Evolutionary conservation across 2,113 vertebrate species (phyloP), one percentile per base, ranked within the genome.

Genomic region (Siniperca chuatsi): DNA sequence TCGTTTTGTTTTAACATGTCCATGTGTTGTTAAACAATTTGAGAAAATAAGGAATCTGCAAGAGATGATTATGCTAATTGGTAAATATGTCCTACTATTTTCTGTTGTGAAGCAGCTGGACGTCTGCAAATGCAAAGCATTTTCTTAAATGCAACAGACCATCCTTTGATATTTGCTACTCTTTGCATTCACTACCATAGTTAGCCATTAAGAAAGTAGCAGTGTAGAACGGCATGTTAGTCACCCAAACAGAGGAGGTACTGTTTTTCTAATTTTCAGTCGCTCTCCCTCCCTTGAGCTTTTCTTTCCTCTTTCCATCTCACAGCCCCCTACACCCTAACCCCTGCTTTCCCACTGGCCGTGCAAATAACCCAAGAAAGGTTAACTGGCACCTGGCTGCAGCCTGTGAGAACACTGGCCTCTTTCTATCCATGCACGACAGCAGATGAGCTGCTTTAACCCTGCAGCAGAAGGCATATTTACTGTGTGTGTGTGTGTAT

Each of bases 371-470:
- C 81, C 81, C 74, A 33, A 23, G 60, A 90, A 87, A 87, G 84
- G 68, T 89, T 93, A 90, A 87, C 78, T 61, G 82, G 84, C 88
- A 89, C 78, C 70, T 77, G 84, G 75, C 84, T 87, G 68, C 61
- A 82, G 75, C 72, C 52, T 78, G 66, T 65, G 57, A 91, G 84
- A 87, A 90, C 90, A 92, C 90, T 90, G 90, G 78, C 78, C 8
- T 92, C 85, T 92, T 92, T 94, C 86, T 91, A 62, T 82, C 68
- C 61, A 71, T 70, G 25, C 78, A 74, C 13, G 44, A 11, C 72
- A 75, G 73, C 13, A 83, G 83, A 67, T 82, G 79, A 86, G 83
- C n/a, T 52, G 57, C 76, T 87, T 88, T 82, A 84, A 87, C 75
- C 58, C 75, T 68, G 37, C 62, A 73, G 83, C 78, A 72, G 16